Evolutionary conservation across 1,140 invertebrate genomes (phyloP), one percentile per base, ranked within the genome.

Genomic region (Dolichoris vasculosae): DNA sequence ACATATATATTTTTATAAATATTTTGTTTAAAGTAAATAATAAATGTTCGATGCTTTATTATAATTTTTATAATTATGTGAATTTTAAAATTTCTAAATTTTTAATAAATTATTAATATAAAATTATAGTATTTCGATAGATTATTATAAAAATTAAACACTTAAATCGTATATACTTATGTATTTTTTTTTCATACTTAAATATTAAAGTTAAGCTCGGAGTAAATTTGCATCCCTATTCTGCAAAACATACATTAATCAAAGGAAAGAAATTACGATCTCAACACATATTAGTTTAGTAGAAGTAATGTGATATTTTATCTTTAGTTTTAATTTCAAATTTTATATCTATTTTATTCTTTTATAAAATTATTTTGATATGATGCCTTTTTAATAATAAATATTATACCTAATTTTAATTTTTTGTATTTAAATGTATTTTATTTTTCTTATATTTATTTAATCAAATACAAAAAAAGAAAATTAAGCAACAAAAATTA

Each of bases 221-320:
- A n/a, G n/a, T n/a, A n/a, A n/a, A n/a, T n/a, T n/a, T n/a, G 26
- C 7, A 67, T 15, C 30, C 23, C 30, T 69, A 2, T 35, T 23
- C 17, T 9, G 67, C 67, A 69, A 69, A 69, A 69, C 15, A 69
- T 73, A 73, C 23, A 9, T 23, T 46, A 13, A 32, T 20, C 30
- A 40, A 73, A 69, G n/a, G 26, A 17, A 7, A 32, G 46, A 71
- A 48, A 51, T 73, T 38, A 73, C 59, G 80, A 82, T 73, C 80
- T 73, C 67, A 73, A 73, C 40, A 73, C 73, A 82, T 59, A 32
- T 82, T 82, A 73, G 46, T 43, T 51, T 73, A 73, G 32, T 38
- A 73, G 35, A 82, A 82, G 30, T 51, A 8, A 73, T 73, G 80
- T 73, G 67, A 82, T 82, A 82, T 73, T 82, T 82, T 67, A 81